These are phyloP conservation scores for Actenoides hombroni DNA, from an alignment of 2,113 vertebrate species.

Conservation along the genomic window DNA sequence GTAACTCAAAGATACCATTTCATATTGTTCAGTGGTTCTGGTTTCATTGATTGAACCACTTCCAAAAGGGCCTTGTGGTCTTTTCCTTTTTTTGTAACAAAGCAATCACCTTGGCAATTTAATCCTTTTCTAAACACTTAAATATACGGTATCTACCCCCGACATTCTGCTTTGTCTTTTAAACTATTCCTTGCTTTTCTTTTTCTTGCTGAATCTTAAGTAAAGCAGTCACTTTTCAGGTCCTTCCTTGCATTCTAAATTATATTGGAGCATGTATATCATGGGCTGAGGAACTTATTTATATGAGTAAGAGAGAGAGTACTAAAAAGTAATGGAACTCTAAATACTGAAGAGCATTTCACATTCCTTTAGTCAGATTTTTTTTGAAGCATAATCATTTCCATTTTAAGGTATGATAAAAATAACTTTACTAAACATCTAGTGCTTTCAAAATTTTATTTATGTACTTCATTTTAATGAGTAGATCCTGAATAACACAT, in stretches of 20 bases:
- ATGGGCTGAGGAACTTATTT: background rate
- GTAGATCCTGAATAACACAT: constrained; percentile 20
- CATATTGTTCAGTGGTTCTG: background rate
- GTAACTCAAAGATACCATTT: background rate
- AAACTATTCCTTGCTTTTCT: background rate
- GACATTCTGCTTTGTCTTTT: background rate
- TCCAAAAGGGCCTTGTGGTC: background rate
- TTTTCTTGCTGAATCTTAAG: background rate
- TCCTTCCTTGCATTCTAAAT: background rate
- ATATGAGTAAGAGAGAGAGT: background rate
- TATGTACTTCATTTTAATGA: no score
- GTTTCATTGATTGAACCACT: background rate
- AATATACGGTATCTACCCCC: background rate
- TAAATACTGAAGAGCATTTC: background rate
- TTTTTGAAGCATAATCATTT: background rate
- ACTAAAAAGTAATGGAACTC: background rate
- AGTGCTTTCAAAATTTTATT: no score
- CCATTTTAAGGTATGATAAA: background rate
- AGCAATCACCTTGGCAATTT: background rate
- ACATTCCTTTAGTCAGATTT: background rate
- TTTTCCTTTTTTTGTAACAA: background rate
- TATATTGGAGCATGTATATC: background rate
- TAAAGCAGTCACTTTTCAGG: background rate
- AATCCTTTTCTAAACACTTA: background rate
- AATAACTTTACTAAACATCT: background rate